Conservation (phyloP, 2,113 vertebrate species). For the Neogale vison region DNA sequence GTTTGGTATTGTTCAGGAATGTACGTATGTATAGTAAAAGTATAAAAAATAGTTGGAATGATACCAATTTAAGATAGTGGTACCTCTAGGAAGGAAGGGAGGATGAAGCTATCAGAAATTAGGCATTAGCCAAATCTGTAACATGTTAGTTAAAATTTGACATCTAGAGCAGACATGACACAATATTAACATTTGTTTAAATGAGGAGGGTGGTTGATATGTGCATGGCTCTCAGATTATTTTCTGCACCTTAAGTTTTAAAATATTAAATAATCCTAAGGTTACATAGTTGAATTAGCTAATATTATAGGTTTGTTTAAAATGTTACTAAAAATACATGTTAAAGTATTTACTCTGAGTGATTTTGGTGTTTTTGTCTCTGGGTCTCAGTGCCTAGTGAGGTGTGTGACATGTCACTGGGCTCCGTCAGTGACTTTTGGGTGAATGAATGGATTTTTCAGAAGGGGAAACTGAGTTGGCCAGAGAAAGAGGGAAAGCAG, state of each 20-base stretch:
- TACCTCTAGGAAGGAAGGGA: neutral
- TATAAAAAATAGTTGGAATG: neutral
- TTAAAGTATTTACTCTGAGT: neutral
- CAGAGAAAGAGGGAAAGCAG: neutral
- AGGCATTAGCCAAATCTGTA: neutral
- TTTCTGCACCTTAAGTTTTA: neutral
- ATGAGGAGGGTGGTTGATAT: neutral
- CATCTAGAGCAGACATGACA: neutral
- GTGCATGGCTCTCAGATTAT: neutral
- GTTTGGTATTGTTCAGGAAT: neutral
- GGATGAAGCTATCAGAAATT: neutral
- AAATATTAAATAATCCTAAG: conserved; percentile 35
- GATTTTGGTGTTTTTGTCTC: neutral
- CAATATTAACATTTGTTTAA: neutral
- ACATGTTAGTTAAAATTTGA: conserved; percentile 6
- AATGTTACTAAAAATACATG: neutral
- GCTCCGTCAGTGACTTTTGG: neutral
- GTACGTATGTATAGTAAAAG: neutral
- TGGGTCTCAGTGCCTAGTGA: neutral
- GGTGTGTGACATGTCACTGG: neutral
- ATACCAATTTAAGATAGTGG: neutral
- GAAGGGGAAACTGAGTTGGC: neutral
- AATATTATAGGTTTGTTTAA: conserved; percentile 8
- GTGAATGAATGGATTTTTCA: neutral
- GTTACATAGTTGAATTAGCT: neutral